phyloP scores from a whole-genome alignment of 2,113 vertebrate genomes.

The Neolamprologus kungweensis region DNA sequence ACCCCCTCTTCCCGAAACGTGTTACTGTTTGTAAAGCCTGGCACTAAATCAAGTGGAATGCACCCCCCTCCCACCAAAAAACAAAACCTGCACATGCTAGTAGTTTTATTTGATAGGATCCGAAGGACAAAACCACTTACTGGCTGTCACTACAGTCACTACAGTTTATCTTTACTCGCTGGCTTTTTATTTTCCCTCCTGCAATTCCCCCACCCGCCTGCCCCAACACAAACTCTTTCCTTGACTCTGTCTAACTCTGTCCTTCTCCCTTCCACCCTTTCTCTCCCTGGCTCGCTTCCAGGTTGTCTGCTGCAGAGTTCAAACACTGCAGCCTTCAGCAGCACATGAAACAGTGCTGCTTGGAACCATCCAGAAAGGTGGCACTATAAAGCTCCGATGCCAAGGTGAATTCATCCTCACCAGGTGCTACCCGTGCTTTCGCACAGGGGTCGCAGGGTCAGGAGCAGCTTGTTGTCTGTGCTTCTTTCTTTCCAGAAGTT shows the following conservation, averaged over 20 bases:
- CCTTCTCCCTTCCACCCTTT: neutral
- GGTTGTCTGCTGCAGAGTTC: conserved; percentile 64
- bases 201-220: neutral
- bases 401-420: conserved; percentile 8
- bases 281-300: conserved; percentile 56
- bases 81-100: neutral
- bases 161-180: conserved; percentile 11
- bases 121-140: conserved; percentile 25
- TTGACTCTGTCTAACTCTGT: neutral
- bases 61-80: neutral
- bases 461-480: neutral
- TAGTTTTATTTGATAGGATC: conserved; percentile 34
- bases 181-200: neutral
- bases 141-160: conserved; percentile 33
- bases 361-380: conserved; percentile 48
- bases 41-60: neutral
- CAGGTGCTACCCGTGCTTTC: neutral
- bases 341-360: conserved; percentile 22
- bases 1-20: neutral
- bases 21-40: conserved; percentile 1
- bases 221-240: neutral
- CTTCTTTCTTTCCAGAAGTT: conserved; percentile 1
- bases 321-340: conserved; percentile 54
- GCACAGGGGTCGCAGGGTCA: conserved; percentile 10
- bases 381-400: neutral